Evolutionary conservation across 2,888 invertebrate species (phyloP).

Genomic region (Mythimna pallens): DNA sequence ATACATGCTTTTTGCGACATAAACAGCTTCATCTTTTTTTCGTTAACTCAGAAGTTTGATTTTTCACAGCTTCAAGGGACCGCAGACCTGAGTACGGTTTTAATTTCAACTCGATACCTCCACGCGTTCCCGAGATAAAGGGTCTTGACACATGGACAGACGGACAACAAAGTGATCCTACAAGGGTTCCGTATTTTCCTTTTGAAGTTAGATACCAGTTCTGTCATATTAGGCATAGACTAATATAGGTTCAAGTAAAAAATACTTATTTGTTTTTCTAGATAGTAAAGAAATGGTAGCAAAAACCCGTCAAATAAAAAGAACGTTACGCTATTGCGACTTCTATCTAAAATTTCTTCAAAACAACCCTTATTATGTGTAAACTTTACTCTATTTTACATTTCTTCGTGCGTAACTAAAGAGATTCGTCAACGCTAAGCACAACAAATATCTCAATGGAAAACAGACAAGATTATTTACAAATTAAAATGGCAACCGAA

Average conservation of each 20-base stretch:
- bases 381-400: conserved; percentile 47
- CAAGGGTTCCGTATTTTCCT: too few species aligned
- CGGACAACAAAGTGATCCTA: too few species aligned
- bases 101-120: too few species aligned
- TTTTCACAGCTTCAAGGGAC: too few species aligned
- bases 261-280: background rate
- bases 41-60: too few species aligned
- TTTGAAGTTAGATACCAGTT: too few species aligned
- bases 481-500: conserved; percentile 84
- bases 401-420: conserved; percentile 71
- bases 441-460: conserved; percentile 69
- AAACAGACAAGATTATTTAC: conserved; percentile 84
- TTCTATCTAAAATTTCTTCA: conserved; percentile 29
- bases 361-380: conserved; percentile 61
- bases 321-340: conserved; percentile 49
- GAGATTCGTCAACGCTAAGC: conserved; percentile 70
- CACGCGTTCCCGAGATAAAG: too few species aligned
- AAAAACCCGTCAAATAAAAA: conserved; percentile 44
- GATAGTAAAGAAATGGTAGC: conserved; percentile 28
- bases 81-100: too few species aligned
- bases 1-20: too few species aligned
- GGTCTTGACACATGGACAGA: too few species aligned
- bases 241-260: background rate
- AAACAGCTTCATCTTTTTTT: too few species aligned
- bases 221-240: too few species aligned